Percentiles rank a stretch among this genome's conserved stretches.
Evolutionary conservation across 2,888 invertebrate genomes (phyloP).

Genomic region (Nomada flava): DNA sequence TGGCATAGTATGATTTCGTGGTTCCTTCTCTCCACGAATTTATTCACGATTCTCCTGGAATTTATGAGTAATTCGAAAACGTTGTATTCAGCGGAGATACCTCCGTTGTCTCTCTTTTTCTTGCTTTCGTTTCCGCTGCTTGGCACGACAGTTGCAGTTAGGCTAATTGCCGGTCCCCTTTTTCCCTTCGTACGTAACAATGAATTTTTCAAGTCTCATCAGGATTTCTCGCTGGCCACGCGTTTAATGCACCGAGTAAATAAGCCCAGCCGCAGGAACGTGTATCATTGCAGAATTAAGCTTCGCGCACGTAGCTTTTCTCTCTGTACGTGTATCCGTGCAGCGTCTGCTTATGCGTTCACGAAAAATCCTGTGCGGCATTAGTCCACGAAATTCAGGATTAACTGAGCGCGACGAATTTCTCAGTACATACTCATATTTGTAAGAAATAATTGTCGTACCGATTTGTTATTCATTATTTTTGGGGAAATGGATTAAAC

Average conservation of each 20-base stretch:
- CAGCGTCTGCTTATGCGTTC: background rate
- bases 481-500: too few species aligned
- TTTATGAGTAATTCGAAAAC: conserved; percentile 41
- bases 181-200: conserved; percentile 13
- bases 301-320: conserved; percentile 13
- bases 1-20: too few species aligned
- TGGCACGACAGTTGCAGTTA: conserved; percentile 44
- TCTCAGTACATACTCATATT: too few species aligned
- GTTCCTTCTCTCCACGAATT: background rate
- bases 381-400: background rate
- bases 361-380: background rate
- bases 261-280: conserved; percentile 27
- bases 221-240: conserved; percentile 32
- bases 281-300: conserved; percentile 53
- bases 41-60: conserved; percentile 3
- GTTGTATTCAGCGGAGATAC: conserved; percentile 39
- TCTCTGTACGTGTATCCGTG: background rate
- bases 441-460: too few species aligned
- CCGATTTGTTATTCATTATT: too few species aligned
- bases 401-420: too few species aligned
- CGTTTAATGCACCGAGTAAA: conserved; percentile 27
- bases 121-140: background rate
- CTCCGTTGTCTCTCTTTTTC: conserved; percentile 20
- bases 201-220: conserved; percentile 45
- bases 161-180: conserved; percentile 47